Percentiles rank a stretch among this genome's conserved stretches.
phyloP scores from a whole-genome alignment of 2,888 invertebrate species.

The Ceraclea dissimilis region DNA sequence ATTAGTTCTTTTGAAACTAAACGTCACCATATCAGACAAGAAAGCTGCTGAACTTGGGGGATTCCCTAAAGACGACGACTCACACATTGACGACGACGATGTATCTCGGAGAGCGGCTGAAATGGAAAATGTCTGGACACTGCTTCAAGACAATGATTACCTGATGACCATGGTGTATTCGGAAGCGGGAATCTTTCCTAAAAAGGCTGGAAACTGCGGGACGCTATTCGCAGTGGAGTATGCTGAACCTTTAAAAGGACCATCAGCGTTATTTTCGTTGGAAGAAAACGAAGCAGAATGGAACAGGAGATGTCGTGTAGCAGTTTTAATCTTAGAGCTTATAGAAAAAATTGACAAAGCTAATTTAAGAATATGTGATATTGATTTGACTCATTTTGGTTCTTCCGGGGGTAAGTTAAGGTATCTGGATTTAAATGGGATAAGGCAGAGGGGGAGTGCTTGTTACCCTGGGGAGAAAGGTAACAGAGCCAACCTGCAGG shows the following conservation, averaged over 20 bases:
- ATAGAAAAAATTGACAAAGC: slow-evolving; percentile 50
- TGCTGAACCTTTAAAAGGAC: slow-evolving; percentile 47
- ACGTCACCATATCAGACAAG: slow-evolving; percentile 44
- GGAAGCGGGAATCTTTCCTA: slow-evolving; percentile 56
- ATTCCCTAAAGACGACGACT: slow-evolving; percentile 38
- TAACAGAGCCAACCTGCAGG: slow-evolving; percentile 41
- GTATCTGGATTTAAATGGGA: slow-evolving; percentile 56
- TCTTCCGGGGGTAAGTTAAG: slow-evolving; percentile 48
- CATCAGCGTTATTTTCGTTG: slow-evolving; percentile 44
- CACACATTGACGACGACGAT: slow-evolving; percentile 23
- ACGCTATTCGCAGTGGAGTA: slow-evolving; percentile 59
- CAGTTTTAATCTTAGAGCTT: slow-evolving; percentile 54
- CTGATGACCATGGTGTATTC: slow-evolving; percentile 51
- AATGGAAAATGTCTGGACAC: slow-evolving; percentile 55
- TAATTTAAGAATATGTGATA: slow-evolving; percentile 59
- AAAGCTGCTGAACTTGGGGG: slow-evolving; percentile 43
- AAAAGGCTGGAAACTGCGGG: slow-evolving; percentile 59
- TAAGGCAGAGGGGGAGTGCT: slow-evolving; percentile 49
- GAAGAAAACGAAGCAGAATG: slow-evolving; percentile 50
- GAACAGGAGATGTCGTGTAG: slow-evolving; percentile 48
- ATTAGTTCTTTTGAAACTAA: slow-evolving; percentile 46
- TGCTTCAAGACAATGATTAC: slow-evolving; percentile 62
- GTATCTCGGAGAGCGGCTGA: slow-evolving; percentile 36
- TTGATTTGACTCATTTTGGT: slow-evolving; percentile 61
- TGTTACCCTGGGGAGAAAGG: slow-evolving; percentile 40